Conservation (phyloP, 2,113 vertebrate genomes). For the Vombatus ursinus region DNA sequence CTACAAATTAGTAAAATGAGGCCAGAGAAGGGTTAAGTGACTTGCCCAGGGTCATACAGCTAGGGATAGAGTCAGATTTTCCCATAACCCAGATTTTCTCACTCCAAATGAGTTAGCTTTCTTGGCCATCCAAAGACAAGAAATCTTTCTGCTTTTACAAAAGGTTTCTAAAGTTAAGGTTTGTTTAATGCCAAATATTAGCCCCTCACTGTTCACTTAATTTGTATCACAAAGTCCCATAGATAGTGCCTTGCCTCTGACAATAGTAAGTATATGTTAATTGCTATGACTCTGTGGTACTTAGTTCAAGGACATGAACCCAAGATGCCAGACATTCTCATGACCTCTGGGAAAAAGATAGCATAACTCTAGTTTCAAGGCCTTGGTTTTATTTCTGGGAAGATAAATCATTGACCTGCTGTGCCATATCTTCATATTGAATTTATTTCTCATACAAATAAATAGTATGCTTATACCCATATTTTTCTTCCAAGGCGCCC, state of each 20-base stretch:
- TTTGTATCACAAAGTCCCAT: constrained; percentile 46
- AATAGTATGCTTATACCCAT: fast-evolving
- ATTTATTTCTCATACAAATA: constrained; percentile 16
- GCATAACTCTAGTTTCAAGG: constrained; percentile 60
- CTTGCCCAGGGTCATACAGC: not conserved
- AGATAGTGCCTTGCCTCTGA: constrained; percentile 54
- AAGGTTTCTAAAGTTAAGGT: constrained; percentile 13
- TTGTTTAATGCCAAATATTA: constrained; percentile 47
- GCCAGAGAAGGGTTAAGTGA: not conserved
- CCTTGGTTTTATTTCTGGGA: constrained; percentile 51
- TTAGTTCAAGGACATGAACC: constrained; percentile 66
- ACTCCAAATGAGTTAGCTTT: not conserved
- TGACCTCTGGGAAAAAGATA: constrained; percentile 67
- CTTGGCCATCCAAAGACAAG: not conserved
- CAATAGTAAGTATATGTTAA: constrained; percentile 58
- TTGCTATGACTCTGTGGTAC: constrained; percentile 58
- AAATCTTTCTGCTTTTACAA: not conserved
- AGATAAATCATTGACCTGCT: constrained; percentile 35
- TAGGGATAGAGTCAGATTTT: not conserved
- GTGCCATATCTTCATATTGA: constrained; percentile 8
- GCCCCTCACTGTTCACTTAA: constrained; percentile 17
- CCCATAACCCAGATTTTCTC: not conserved
- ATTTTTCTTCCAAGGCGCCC: not conserved
- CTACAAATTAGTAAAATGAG: not conserved
- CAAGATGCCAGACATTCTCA: constrained; percentile 60